These are phyloP conservation scores for Pectinophora gossypiella DNA, from an alignment of 1,140 invertebrate genomes.

Conservation along the genomic window DNA sequence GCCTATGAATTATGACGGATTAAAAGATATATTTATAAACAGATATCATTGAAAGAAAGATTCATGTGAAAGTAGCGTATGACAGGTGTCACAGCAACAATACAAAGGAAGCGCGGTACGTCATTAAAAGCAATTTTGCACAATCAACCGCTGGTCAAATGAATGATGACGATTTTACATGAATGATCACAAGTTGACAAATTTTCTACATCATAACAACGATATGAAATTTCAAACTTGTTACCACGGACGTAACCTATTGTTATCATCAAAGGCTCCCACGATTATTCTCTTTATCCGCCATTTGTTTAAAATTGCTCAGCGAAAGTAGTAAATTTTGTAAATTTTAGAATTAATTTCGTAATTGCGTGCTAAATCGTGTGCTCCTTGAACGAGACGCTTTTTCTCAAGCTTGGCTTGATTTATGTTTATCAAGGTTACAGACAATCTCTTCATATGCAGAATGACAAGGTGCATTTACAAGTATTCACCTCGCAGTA, in stretches of 20 bases:
- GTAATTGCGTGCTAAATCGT: not conserved
- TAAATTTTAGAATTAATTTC: conserved; percentile 4
- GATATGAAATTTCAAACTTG: not conserved
- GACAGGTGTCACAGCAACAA: too few relatives aligned
- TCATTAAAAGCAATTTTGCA: too few relatives aligned
- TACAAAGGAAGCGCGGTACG: too few relatives aligned
- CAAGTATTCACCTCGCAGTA: too few relatives aligned
- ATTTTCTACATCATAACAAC: not conserved
- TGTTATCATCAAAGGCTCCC: conserved; percentile 27
- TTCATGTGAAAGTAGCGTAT: too few relatives aligned
- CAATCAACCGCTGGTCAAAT: not conserved
- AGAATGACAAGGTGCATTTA: too few relatives aligned
- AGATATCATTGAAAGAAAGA: too few relatives aligned
- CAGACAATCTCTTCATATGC: too few relatives aligned
- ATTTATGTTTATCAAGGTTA: not conserved
- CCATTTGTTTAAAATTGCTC: conserved; percentile 21
- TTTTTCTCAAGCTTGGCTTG: not conserved
- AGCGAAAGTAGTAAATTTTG: conserved; percentile 22
- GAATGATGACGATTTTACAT: not conserved
- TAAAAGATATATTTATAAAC: too few relatives aligned
- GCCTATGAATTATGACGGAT: too few relatives aligned
- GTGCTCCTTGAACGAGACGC: not conserved
- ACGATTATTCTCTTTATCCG: conserved; percentile 20
- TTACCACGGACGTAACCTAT: conserved; percentile 21
- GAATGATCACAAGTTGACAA: not conserved